phyloP scores from a whole-genome alignment of 2,113 vertebrate species.

The Forbesichthys papilliferus region DNA sequence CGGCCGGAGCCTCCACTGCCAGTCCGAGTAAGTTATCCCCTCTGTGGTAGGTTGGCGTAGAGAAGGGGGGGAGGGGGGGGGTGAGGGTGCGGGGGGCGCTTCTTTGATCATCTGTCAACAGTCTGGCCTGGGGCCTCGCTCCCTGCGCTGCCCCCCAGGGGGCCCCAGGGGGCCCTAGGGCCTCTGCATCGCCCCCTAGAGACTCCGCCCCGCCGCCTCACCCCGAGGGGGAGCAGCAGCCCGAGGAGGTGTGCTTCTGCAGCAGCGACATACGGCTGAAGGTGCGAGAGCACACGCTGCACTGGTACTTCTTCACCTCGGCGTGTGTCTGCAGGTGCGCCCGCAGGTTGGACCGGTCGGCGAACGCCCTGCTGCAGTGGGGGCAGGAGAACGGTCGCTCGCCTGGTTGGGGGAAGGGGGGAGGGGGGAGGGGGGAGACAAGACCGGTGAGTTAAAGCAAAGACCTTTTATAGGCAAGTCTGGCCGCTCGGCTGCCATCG shows the following conservation, averaged over 20 bases:
- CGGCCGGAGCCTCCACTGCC: too few relatives aligned
- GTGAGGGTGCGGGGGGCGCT: too few relatives aligned
- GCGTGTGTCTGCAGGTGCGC: slow-evolving; percentile 98
- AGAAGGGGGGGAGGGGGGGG: too few relatives aligned
- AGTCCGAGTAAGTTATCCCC: too few relatives aligned
- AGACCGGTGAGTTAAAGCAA: background rate
- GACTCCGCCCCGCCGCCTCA: slow-evolving; percentile 37
- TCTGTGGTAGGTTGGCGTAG: too few relatives aligned
- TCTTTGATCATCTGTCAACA: background rate
- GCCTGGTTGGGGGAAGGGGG: slow-evolving; percentile 67
- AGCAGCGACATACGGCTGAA: slow-evolving; percentile 97
- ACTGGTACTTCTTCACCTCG: slow-evolving; percentile 97
- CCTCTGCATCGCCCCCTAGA: background rate
- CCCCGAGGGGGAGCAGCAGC: slow-evolving; percentile 81
- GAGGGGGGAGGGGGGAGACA: slow-evolving; percentile 44
- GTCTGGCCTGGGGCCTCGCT: background rate
- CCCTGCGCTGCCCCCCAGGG: too few relatives aligned
- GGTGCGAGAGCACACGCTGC: slow-evolving; percentile 88
- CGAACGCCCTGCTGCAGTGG: slow-evolving; percentile 94
- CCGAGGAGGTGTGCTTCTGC: slow-evolving; percentile 91
- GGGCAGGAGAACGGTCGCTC: slow-evolving; percentile 96
- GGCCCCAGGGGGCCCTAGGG: background rate
- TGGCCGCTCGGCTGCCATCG: background rate
- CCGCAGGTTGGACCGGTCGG: slow-evolving; percentile 95
- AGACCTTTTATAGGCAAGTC: background rate